Conservation (phyloP, 2,113 vertebrate genomes). For the Anhinga anhinga region DNA sequence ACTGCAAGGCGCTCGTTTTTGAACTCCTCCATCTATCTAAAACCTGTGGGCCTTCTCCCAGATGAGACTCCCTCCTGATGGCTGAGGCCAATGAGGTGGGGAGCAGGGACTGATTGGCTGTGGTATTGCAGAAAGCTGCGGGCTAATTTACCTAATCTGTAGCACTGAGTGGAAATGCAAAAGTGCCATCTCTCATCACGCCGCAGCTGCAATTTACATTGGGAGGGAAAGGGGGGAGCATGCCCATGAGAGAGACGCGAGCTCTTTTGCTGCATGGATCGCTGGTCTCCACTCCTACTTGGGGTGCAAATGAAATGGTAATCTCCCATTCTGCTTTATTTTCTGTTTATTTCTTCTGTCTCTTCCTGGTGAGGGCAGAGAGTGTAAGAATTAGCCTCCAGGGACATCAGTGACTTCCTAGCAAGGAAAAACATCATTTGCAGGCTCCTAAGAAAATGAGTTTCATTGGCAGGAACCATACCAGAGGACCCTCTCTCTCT, state of each 20-base stretch:
- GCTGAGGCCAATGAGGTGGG: neutral
- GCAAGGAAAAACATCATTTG: neutral
- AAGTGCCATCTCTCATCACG: neutral
- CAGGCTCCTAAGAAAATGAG: neutral
- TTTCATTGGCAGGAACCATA: neutral
- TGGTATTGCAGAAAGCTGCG: neutral
- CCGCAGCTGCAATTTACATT: neutral
- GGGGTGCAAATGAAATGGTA: neutral
- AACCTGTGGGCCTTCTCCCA: neutral
- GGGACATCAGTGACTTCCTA: neutral
- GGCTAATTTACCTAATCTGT: neutral
- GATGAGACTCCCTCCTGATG: neutral
- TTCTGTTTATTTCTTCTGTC: neutral
- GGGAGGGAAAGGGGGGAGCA: neutral
- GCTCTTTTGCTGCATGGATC: neutral
- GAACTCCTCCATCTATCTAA: neutral
- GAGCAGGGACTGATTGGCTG: neutral
- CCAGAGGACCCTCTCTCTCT: neutral
- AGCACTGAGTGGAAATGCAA: neutral
- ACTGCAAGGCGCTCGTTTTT: neutral
- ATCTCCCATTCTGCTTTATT: neutral
- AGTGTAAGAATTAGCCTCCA: neutral
- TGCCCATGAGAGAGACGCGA: rapidly evolving
- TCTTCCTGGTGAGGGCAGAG: neutral
- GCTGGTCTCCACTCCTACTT: neutral